Evolutionary conservation across 1,140 invertebrate genomes (phyloP), one percentile per base, ranked within the genome.

Genomic region (Pachypeltis micranthus): DNA sequence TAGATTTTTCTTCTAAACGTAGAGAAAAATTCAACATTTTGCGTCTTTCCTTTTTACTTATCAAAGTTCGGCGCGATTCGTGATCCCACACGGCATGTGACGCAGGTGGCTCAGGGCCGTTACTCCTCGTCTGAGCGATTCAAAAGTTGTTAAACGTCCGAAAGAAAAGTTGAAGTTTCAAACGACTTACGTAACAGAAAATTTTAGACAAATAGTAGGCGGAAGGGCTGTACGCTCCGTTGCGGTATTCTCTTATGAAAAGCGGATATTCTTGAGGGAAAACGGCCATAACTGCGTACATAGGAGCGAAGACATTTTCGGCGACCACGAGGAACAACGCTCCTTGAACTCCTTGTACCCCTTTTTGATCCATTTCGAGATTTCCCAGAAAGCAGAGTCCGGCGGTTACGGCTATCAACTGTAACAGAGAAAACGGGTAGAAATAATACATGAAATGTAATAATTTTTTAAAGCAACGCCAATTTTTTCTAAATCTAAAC

Each of bases 291-390:
- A 88, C 86, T 0, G 86, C 83, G 71, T 92, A 92, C 86, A 92
- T 90, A 0, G 89, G 87, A 51, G 83, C 83, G 74, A 91, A 93
- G 2, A 88, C 88, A 68, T 91, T 92, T 76, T 93, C 90, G 0
- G 87, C 83, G 34, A 92, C 88, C 71, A 92, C 80, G 24, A 91
- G 83, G 70, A 91, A 92, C 1, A 92, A 72, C 0, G 85, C 84
- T 12, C 90, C 90, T 74, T 92, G 86, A 1, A 90, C 81, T 24
- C 88, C 84, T 72, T 91, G 90, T 16, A 92, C 81, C 0, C 89
- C 89, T 7, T 80, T 74, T 71, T 93, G 90, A 44, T 85, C 83
- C 0, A 83, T 70, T 12, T 82, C 80, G 26, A 79, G 67, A 1
- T 85, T 83, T 21, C 86, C 86, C 1, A 85, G 76, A 73, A 87